Evolutionary conservation across 2,888 invertebrate species (phyloP).

Genomic region (Ectropis crepuscularia): DNA sequence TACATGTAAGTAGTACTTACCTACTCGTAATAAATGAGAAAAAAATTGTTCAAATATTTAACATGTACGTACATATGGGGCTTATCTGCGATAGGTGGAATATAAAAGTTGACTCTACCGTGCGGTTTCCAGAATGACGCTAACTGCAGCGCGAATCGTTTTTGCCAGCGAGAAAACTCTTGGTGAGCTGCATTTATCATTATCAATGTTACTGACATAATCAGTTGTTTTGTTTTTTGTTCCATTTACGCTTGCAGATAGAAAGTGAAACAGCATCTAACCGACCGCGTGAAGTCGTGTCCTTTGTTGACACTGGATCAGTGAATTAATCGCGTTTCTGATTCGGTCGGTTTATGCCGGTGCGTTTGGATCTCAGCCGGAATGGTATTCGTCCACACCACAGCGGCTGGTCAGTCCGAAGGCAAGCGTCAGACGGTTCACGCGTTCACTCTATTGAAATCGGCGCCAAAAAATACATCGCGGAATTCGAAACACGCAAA

Average conservation of each 20-base stretch:
- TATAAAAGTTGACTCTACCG: slow-evolving; percentile 11
- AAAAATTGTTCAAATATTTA: slow-evolving; percentile 14
- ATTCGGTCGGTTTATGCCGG: slow-evolving; percentile 75
- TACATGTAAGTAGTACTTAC: no score
- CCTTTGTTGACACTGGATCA: slow-evolving; percentile 45
- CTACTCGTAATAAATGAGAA: not conserved
- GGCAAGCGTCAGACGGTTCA: slow-evolving; percentile 57
- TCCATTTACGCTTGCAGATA: slow-evolving; percentile 55
- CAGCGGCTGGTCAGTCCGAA: slow-evolving; percentile 66
- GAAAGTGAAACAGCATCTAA: slow-evolving; percentile 71
- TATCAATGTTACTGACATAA: slow-evolving; percentile 46
- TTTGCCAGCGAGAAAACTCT: slow-evolving; percentile 20
- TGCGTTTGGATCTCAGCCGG: slow-evolving; percentile 67
- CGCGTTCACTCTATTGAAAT: slow-evolving; percentile 48
- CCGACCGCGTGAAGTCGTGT: slow-evolving; percentile 57
- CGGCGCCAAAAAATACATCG: slow-evolving; percentile 49
- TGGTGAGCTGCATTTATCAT: slow-evolving; percentile 39
- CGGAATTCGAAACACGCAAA: slow-evolving; percentile 35
- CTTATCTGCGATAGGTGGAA: slow-evolving; percentile 8
- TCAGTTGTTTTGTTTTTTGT: slow-evolving; percentile 52
- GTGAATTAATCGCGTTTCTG: slow-evolving; percentile 60
- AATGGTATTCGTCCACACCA: slow-evolving; percentile 48
- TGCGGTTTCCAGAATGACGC: slow-evolving; percentile 6
- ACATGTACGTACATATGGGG: not conserved
- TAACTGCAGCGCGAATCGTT: slow-evolving; percentile 7